Evolutionary conservation across 2,888 invertebrate species (phyloP).

Genomic region (Xestia ashworthii): DNA sequence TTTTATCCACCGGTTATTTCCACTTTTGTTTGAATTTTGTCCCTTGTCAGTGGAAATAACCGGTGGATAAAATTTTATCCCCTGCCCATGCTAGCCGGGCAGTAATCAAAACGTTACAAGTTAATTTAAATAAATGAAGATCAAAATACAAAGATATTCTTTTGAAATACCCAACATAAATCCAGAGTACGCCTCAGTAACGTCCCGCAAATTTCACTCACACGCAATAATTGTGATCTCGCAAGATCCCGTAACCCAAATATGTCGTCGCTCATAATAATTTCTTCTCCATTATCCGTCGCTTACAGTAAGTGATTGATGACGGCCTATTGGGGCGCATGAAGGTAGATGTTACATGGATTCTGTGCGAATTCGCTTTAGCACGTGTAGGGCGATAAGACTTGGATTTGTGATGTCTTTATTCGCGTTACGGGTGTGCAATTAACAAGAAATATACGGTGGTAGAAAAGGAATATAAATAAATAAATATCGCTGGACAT

Average conservation of each 20-base stretch:
- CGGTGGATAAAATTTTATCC: too few species aligned
- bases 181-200: not conserved
- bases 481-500: too few species aligned
- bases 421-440: not conserved
- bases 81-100: too few species aligned
- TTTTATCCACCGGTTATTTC: too few species aligned
- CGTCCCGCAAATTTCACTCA: not conserved
- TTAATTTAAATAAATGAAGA: too few species aligned
- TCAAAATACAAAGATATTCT: not conserved
- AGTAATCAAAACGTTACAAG: too few species aligned
- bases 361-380: constrained; percentile 42
- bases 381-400: constrained; percentile 39
- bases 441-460: not conserved
- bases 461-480: not conserved
- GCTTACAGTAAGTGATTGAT: constrained; percentile 47
- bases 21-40: too few species aligned
- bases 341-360: constrained; percentile 26
- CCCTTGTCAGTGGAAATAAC: too few species aligned
- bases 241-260: constrained; percentile 37
- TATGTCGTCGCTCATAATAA: constrained; percentile 48
- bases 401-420: constrained; percentile 36
- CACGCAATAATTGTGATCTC: constrained; percentile 40
- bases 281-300: constrained; percentile 57
- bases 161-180: constrained; percentile 4
- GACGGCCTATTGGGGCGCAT: constrained; percentile 33